A percentile compares a stretch with the other conserved stretches of the same genome.
These are phyloP conservation scores for Lucilia sericata DNA, from an alignment of 1,140 invertebrate genomes.

Conservation along the genomic window DNA sequence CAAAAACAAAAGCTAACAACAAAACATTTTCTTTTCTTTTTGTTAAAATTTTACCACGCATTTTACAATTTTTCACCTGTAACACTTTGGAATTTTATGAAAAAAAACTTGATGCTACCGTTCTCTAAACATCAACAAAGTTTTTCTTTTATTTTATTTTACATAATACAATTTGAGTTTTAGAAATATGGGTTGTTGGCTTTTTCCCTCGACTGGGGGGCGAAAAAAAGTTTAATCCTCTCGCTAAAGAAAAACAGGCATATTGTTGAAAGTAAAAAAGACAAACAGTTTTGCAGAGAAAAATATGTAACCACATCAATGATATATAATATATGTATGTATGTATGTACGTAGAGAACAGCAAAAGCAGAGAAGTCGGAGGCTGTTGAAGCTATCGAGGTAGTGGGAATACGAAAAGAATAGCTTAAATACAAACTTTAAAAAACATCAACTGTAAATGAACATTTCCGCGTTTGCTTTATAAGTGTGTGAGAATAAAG, in stretches of 20 bases:
- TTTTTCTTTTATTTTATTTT: not conserved
- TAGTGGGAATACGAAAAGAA: too few relatives aligned
- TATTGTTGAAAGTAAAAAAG: not conserved
- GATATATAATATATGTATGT: not conserved
- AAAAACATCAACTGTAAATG: not conserved
- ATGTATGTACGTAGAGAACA: not conserved
- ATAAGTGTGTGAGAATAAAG: not conserved
- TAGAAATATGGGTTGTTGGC: not conserved
- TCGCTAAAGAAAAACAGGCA: not conserved
- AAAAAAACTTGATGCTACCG: too few relatives aligned
- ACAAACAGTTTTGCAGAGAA: not conserved
- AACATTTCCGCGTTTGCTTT: not conserved
- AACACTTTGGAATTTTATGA: not conserved
- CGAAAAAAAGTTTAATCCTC: not conserved
- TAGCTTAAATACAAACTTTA: not conserved
- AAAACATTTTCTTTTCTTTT: not conserved
- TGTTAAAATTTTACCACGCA: not conserved
- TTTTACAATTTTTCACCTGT: conserved; percentile 16
- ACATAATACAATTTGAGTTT: not conserved
- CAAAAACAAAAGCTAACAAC: not conserved
- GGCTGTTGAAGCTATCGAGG: too few relatives aligned
- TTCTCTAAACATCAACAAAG: not conserved
- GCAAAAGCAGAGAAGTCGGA: too few relatives aligned
- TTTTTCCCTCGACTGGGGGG: not conserved
- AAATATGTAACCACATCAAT: conserved; percentile 3